Base-by-base conservation (phyloP, 1,140 invertebrate genomes). In the Paralvinella palmiformis region DNA sequence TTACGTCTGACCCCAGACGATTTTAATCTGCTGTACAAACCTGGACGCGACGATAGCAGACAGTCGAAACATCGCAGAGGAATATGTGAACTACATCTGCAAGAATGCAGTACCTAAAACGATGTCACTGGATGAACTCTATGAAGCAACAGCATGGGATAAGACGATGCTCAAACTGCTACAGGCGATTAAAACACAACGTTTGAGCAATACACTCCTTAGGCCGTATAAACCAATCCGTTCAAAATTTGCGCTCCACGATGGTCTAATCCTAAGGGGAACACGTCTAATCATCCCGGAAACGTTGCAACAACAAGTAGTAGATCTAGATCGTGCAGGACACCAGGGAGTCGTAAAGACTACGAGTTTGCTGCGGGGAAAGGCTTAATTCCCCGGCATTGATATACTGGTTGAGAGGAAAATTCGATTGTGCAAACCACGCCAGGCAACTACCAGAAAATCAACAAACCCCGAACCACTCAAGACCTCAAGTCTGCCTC, bases 1-100 rank as follows among this genome's bases (percentile, higher is more conserved):
- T 37, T 70, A 17, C 24, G 64, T 15, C 59, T 70, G 24, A 56
- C 53, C n/a, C 53, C 53, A 56, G 22, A 56, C 31, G 31, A 56
- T 56, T 31, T 56, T 27, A 29, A 56, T 27, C 1, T 56, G 53
- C 17, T 56, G 17, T 56, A 56, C 53, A 56, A 56, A 31, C 53
- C 53, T 1, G 1, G 53, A 27, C 22, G 17, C n/a, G 53, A 56
- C 6, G 17, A 53, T 13, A 53, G 22, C 15, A 27, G 10, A 17
- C 37, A 41, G 37, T n/a, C n/a, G 50, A 53, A 53, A 13, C 50
- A 27, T 27, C 22, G 50, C 50, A n/a, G 50, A 27, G 22, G 17
- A n/a, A 53, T 15, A 22, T 13, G 50, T n/a, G n/a, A n/a, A n/a
- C n/a, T n/a, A n/a, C n/a, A n/a, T n/a, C n/a, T n/a, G n/a, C n/a